A percentile compares a stretch with the other conserved stretches of the same genome.
Conservation (phyloP, 2,113 vertebrate genomes). For the Eretmochelys imbricata region DNA sequence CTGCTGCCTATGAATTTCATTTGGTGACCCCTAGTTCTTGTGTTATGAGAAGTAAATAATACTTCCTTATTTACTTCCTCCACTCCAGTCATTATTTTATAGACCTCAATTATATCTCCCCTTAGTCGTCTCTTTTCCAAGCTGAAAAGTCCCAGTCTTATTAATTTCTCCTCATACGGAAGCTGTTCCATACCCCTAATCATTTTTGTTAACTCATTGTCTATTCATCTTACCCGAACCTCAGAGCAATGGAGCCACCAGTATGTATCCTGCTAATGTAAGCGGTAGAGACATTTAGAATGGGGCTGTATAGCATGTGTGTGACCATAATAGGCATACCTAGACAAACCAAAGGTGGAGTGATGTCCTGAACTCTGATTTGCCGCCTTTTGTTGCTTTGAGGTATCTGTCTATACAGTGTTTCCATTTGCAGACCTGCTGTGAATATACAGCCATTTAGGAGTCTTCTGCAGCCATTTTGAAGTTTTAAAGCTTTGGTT, state of each 20-base stretch:
- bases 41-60: too few relatives aligned
- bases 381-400: neutral
- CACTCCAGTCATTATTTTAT: too few relatives aligned
- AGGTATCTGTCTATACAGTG: neutral
- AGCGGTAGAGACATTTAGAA: neutral
- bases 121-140: too few relatives aligned
- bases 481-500: neutral
- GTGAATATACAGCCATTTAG: neutral
- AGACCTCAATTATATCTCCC: too few relatives aligned
- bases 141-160: too few relatives aligned
- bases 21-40: too few relatives aligned
- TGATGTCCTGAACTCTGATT: neutral
- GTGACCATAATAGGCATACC: neutral
- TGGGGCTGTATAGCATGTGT: neutral
- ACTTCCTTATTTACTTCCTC: too few relatives aligned
- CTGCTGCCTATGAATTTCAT: too few relatives aligned
- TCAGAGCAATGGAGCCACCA: neutral
- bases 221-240: rapidly evolving
- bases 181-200: too few relatives aligned
- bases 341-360: neutral
- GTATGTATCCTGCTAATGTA: neutral
- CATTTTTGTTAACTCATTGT: neutral
- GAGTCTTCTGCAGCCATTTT: neutral
- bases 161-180: too few relatives aligned
- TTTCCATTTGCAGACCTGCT: neutral